Evolutionary conservation across 2,797 vertebrate genomes (phyloP), one percentile per base, ranked within the genome.

Genomic region (Danio jaintianensis): DNA sequence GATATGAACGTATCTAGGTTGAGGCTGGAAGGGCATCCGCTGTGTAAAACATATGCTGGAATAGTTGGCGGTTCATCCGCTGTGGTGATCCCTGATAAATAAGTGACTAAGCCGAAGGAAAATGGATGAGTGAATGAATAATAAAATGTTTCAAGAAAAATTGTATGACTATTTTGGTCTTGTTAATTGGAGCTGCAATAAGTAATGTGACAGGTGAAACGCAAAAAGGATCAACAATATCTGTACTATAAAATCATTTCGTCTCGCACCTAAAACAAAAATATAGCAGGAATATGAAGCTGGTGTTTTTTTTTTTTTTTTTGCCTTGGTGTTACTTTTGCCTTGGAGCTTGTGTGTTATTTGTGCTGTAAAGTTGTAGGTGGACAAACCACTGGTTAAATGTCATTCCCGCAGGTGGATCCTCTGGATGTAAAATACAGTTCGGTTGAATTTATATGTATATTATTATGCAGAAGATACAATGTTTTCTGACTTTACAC

Each of bases 341-440:
- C 15, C 9, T n/a, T 36, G 38, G n/a, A 52, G 66, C 66, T 2
- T n/a, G 22, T 50, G 9, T 36, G 47, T 5, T 11, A 29, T 68
- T 50, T 48, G 47, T 16, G 5, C 45, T 50, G 47, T n/a, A 15
- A 11, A 6, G 22, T 18, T 43, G 45, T 36, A 50, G 15, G 47
- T 52, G 66, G 22, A 38, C 52, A 67, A 69, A 69, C 48, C 38
- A 29, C 47, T 38, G 67, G 22, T 59, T 40, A 52, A 52, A 36
- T 53, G 67, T 69, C 47, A 18, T 40, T 52, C 16, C 67, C 52
- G 48, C 50, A 3, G 29, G 48, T 12, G 48, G 29, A 53, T 7
- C 4, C 52, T 52, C 22, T 69, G 29, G 29, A 18, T 18, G 36
- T 18, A 11, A 38, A 52, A 69, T 38, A 9, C 66, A 4, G 48